Conservation (phyloP, 2,888 invertebrate species). For the Bimastos eiseni region DNA sequence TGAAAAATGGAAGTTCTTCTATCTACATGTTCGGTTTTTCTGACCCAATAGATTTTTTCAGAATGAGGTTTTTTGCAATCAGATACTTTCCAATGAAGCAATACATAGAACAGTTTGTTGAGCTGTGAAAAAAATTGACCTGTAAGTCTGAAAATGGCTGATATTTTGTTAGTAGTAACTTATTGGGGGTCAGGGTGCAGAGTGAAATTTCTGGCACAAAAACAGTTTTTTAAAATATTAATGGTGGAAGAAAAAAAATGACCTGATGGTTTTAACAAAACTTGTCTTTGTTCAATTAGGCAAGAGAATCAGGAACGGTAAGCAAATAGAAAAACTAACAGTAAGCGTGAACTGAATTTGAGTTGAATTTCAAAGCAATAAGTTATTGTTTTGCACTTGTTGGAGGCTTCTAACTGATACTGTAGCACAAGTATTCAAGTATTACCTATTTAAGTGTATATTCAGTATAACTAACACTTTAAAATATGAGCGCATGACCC, state of each 20-base stretch:
- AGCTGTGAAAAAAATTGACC: neutral
- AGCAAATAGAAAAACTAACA: neutral
- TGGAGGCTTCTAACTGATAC: neutral
- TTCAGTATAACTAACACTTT: no score
- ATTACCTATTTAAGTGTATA: neutral
- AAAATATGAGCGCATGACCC: no score
- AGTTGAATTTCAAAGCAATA: neutral
- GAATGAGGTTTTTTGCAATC: neutral
- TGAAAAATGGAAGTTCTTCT: neutral
- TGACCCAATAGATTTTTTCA: neutral
- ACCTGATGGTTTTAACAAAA: neutral
- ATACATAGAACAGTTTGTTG: neutral
- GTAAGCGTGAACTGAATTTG: neutral
- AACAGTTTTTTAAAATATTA: neutral
- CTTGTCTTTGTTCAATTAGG: neutral
- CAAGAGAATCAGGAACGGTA: neutral
- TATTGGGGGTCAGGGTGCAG: neutral
- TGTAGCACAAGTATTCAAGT: neutral
- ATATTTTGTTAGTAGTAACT: no score
- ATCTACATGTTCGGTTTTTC: conserved; percentile 9
- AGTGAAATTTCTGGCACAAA: neutral
- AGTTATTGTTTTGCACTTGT: neutral
- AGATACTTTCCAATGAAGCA: neutral
- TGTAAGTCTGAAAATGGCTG: no score
- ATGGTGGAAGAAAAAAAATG: neutral